Conservation (phyloP, 2,797 vertebrate species). For the Typhlichthys subterraneus region DNA sequence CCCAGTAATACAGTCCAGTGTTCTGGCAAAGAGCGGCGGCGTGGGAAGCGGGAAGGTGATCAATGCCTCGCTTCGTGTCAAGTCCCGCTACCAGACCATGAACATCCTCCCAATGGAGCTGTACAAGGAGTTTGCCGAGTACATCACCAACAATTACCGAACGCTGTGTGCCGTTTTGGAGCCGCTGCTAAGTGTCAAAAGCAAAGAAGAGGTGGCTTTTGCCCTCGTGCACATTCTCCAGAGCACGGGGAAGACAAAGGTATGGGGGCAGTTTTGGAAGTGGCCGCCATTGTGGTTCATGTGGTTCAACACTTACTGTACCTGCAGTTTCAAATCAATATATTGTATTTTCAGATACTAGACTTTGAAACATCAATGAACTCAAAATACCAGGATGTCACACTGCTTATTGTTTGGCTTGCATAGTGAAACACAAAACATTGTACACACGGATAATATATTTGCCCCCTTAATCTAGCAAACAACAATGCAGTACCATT, state of each 20-base stretch:
- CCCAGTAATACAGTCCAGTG: slow-evolving; percentile 92
- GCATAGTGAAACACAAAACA: too few species aligned
- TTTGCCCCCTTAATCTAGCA: too few species aligned
- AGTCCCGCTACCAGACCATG: slow-evolving; percentile 96
- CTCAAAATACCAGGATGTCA: not conserved
- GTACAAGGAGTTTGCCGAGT: slow-evolving; percentile 97
- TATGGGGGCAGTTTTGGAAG: slow-evolving; percentile 29
- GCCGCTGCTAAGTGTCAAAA: slow-evolving; percentile 92
- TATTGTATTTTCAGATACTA: not conserved
- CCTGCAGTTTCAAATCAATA: not conserved
- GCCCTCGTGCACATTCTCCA: slow-evolving; percentile 95
- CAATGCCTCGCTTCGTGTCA: slow-evolving; percentile 91
- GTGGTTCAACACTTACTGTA: not conserved
- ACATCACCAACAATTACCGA: slow-evolving; percentile 95
- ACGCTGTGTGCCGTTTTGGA: slow-evolving; percentile 93
- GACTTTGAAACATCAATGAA: not conserved
- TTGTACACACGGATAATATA: too few species aligned
- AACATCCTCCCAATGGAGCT: slow-evolving; percentile 98
- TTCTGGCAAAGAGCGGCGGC: slow-evolving; percentile 74
- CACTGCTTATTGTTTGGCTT: too few species aligned
- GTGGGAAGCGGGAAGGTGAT: slow-evolving; percentile 87
- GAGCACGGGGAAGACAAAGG: slow-evolving; percentile 96
- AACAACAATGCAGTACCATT: too few species aligned
- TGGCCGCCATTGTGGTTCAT: too few species aligned
- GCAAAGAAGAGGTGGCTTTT: slow-evolving; percentile 98